Base-by-base conservation (phyloP, 37 sponge, comb jelly and placozoan genomes). In the Beroe ovata region DNA sequence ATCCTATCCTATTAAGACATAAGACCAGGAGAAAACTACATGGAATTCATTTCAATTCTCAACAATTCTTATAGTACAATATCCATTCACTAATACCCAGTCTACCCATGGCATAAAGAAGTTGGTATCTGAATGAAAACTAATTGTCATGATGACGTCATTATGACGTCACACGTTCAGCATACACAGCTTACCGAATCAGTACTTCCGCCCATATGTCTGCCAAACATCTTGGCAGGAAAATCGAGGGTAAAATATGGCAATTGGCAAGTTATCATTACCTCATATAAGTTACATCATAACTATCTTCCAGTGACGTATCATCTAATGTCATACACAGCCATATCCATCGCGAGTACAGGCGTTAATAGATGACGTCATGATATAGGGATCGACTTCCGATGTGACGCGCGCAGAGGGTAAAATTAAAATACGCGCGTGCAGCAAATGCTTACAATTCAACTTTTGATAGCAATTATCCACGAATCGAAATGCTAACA, bases 401-500 rank as follows among this genome's bases (percentile, higher is more conserved):
- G 23, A 18, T 19, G 59, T 18, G 59, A 19, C 18, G 18, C 11
- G 59, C 59, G 20, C 23, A 4, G 63, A 4, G 29, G 23, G 8
- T 62, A 62, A 16, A 21, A 21, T 62, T 6, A 4, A n/a, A 62
- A 32, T 34, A 66, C 69, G 36, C 36, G 25, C 69, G 69, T 66
- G 35, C 32, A 37, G 2, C 25, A 30, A 29, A 30, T 66, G 36
- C 69, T 34, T 37, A 66, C 69, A 66, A 66, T 66, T 14, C 14
- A 66, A 29, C 16, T 34, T 66, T 66, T 32, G 18, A 1, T 32
- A 14, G 34, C 3, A 30, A 66, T 3, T 8, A 18, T 18, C 3
- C 36, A 66, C 2, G 35, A 29, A 2, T 66, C 34, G 2, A 37
- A 66, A 66, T 66, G 69, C 69, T 66, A 34, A 66, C 69, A 66